These are phyloP conservation scores for Zaprionus lachaisei DNA, from an alignment of 1,140 invertebrate species.

Conservation along the genomic window DNA sequence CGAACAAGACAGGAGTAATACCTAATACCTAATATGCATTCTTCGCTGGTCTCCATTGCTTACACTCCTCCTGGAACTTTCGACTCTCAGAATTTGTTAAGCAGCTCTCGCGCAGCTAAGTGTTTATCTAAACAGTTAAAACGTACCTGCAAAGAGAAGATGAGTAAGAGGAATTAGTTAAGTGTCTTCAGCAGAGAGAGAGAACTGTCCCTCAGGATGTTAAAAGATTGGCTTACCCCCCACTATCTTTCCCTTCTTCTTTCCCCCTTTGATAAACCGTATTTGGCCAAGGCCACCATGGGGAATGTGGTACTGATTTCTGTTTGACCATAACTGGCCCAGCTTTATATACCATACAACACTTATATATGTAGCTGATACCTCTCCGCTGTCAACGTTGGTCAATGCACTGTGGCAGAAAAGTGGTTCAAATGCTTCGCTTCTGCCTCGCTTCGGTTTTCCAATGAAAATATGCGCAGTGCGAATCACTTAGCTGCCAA, in stretches of 20 bases:
- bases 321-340: conserved; percentile 35
- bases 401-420: conserved; percentile 61
- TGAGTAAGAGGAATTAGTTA: conserved; percentile 25
- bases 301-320: conserved; percentile 44
- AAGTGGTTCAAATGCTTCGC: conserved; percentile 61
- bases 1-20: too few species aligned
- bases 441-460: conserved; percentile 24
- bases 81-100: not conserved
- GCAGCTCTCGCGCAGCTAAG: not conserved
- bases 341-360: not conserved
- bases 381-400: conserved; percentile 52
- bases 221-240: conserved; percentile 8
- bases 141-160: conserved; percentile 49
- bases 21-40: too few species aligned
- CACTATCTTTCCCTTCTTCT: not conserved
- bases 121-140: conserved; percentile 19
- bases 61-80: too few species aligned
- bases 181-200: not conserved
- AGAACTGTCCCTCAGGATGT: conserved; percentile 21
- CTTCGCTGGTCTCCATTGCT: too few species aligned
- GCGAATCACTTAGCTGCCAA: conserved; percentile 44
- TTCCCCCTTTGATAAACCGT: not conserved
- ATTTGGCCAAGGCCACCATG: conserved; percentile 43
- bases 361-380: not conserved
- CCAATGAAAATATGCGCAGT: conserved; percentile 66